Evolutionary conservation across 2,888 invertebrate species (phyloP).

Genomic region (Ephialtes manifestator): DNA sequence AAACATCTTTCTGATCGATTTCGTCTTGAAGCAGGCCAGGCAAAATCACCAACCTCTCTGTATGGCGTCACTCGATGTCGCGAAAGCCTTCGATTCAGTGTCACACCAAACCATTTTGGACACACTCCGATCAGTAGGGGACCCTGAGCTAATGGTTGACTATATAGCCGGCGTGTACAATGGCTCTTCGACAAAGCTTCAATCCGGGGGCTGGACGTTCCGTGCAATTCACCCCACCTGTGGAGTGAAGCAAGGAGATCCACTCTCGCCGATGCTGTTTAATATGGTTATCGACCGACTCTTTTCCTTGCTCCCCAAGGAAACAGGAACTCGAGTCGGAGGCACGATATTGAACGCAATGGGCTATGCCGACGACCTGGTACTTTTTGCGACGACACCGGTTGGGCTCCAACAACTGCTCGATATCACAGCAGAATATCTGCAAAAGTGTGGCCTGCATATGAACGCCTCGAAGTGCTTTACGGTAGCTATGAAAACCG

Average conservation of each 20-base stretch:
- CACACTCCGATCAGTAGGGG: background rate
- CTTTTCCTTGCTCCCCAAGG: constrained; percentile 21
- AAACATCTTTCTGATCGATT: too few species aligned
- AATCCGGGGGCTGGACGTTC: constrained; percentile 32
- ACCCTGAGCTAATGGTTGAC: background rate
- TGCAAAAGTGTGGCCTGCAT: constrained; percentile 73
- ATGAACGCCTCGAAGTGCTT: constrained; percentile 76
- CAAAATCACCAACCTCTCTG: too few species aligned
- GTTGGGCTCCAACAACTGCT: constrained; percentile 67
- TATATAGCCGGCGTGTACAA: constrained; percentile 42
- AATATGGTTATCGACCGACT: constrained; percentile 60
- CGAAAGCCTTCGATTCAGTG: too few species aligned
- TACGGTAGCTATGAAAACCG: constrained; percentile 74
- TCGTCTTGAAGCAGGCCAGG: too few species aligned
- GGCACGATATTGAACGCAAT: constrained; percentile 41
- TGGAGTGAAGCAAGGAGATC: constrained; percentile 73
- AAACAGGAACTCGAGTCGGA: constrained; percentile 42
- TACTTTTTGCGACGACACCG: constrained; percentile 70
- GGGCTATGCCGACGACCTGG: constrained; percentile 72
- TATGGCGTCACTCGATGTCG: too few species aligned
- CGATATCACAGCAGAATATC: constrained; percentile 35
- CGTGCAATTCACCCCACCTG: constrained; percentile 22
- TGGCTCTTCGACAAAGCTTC: constrained; percentile 29
- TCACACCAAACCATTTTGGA: background rate
- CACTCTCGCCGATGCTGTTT: constrained; percentile 68